These are phyloP conservation scores for Azemiops feae DNA, from an alignment of 2,113 vertebrate species.

Conservation along the genomic window DNA sequence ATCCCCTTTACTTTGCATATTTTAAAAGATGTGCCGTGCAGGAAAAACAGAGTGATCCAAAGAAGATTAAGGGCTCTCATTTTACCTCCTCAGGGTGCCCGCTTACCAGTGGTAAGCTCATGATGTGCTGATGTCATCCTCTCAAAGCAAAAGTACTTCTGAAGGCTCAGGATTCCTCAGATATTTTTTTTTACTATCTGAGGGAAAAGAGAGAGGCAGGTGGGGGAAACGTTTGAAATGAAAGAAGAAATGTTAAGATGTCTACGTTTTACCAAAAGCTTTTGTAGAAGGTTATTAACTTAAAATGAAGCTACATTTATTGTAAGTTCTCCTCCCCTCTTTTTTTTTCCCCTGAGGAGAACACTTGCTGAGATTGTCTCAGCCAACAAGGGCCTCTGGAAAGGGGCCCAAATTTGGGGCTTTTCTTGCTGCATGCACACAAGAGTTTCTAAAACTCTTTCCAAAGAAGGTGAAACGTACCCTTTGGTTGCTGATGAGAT, in stretches of 20 bases:
- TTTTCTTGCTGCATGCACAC: conserved; percentile 30
- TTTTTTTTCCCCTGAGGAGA: conserved; percentile 51
- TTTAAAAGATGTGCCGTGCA: conserved; percentile 44
- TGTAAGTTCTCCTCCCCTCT: conserved; percentile 37
- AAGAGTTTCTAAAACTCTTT: conserved; percentile 57
- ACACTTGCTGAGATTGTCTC: conserved; percentile 38
- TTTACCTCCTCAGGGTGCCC: conserved; percentile 61
- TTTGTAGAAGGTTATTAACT: conserved; percentile 70
- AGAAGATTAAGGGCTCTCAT: conserved; percentile 49
- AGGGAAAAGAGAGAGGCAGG: conserved; percentile 46
- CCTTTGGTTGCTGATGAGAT: conserved; percentile 50
- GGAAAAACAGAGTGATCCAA: conserved; percentile 47
- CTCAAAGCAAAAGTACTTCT: conserved; percentile 61
- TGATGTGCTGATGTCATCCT: conserved; percentile 57
- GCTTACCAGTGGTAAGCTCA: conserved; percentile 53
- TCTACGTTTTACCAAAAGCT: conserved; percentile 63
- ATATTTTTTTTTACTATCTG: conserved; percentile 57
- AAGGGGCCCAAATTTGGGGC: conserved; percentile 31
- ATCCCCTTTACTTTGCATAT: conserved; percentile 57
- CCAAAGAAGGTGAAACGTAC: conserved; percentile 55
- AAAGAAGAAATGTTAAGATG: conserved; percentile 57
- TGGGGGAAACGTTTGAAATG: conserved; percentile 53
- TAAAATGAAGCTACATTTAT: conserved; percentile 69
- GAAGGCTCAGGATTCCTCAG: conserved; percentile 61
- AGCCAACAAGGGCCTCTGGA: conserved; percentile 46